Evolutionary conservation across 2,888 invertebrate species (phyloP).

Genomic region (Synergus japonicus): DNA sequence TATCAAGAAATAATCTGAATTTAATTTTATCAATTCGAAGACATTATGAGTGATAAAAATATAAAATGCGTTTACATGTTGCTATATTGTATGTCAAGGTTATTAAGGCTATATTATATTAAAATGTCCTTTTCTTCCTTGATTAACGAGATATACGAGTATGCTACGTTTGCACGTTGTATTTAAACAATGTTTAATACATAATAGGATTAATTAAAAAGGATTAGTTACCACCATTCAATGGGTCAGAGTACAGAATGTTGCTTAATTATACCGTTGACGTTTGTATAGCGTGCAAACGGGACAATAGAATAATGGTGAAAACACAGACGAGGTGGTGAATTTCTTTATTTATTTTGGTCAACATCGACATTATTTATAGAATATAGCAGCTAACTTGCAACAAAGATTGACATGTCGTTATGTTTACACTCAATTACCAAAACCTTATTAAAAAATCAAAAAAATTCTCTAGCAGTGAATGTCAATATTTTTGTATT

Average conservation of each 20-base stretch:
- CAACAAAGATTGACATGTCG: not conserved
- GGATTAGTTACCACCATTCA: not conserved
- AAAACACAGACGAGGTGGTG: not conserved
- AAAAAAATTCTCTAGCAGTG: not conserved
- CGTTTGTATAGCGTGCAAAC: not conserved
- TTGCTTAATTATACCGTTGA: not conserved
- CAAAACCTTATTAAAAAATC: not conserved
- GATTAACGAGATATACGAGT: not conserved
- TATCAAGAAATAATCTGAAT: not conserved
- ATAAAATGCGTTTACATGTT: not conserved
- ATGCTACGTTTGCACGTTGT: conserved; percentile 3
- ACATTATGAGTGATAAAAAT: not conserved
- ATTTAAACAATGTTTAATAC: not conserved
- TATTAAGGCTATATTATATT: not conserved
- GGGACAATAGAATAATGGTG: not conserved
- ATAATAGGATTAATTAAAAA: not conserved
- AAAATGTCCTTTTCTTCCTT: conserved; percentile 2
- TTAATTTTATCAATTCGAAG: not conserved
- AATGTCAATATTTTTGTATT: not conserved
- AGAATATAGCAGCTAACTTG: not conserved
- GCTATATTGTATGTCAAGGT: not conserved
- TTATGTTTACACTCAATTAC: not conserved
- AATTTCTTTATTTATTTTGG: not conserved
- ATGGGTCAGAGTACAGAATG: not conserved
- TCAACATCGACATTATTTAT: not conserved